These are phyloP conservation scores for Ditylenchus weischeri DNA, from an alignment of 2,888 invertebrate genomes.

Conservation along the genomic window DNA sequence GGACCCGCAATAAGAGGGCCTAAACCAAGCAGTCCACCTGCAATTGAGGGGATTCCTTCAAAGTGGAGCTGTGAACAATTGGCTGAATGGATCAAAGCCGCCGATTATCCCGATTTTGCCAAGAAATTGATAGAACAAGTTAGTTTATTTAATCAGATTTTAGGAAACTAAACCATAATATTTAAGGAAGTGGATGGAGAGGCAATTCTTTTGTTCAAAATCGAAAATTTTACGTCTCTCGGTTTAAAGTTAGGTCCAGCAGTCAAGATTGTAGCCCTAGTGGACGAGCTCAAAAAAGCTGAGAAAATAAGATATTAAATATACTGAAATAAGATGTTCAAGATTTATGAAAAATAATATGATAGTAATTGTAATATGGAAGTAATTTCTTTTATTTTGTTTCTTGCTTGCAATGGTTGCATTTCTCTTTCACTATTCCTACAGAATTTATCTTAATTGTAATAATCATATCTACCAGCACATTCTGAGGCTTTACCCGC, in stretches of 20 bases:
- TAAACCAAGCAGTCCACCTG: no score
- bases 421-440: no score
- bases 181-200: constrained; percentile 14
- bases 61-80: background rate
- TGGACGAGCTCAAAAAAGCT: background rate
- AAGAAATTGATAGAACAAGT: constrained; percentile 7
- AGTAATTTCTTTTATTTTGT: no score
- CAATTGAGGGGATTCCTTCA: background rate
- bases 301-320: no score
- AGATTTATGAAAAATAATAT: no score
- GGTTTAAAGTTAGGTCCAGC: constrained; percentile 10
- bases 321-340: no score
- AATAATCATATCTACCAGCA: no score
- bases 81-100: constrained; percentile 1
- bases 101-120: constrained; percentile 1
- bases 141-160: background rate
- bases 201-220: constrained; percentile 10
- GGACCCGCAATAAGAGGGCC: no score
- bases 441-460: no score
- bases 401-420: no score
- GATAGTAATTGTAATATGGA: no score
- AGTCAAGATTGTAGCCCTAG: constrained; percentile 2
- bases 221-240: background rate
- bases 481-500: no score
- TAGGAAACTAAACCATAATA: background rate